phyloP scores from a whole-genome alignment of 1,140 invertebrate genomes.

The Drosophila sp. region DNA sequence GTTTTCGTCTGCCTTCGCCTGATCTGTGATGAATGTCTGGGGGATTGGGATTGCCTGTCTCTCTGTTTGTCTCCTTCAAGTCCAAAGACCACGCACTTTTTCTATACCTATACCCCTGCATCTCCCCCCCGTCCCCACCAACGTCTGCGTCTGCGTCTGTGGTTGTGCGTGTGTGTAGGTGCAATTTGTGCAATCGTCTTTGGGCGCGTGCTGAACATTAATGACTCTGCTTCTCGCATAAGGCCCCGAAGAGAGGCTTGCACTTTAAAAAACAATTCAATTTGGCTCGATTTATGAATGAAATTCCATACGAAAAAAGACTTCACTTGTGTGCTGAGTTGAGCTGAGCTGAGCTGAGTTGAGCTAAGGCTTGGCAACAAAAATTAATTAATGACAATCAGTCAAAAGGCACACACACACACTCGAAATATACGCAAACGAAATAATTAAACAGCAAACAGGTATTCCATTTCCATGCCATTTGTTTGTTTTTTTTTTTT shows the following conservation, averaged over 20 bases:
- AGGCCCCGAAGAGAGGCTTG: slow-evolving; percentile 51
- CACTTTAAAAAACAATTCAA: slow-evolving; percentile 80
- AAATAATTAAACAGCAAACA: slow-evolving; percentile 81
- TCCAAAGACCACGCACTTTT: slow-evolving; percentile 77
- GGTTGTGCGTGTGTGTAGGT: slow-evolving; percentile 60
- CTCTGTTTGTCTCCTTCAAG: slow-evolving; percentile 29
- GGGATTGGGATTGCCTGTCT: slow-evolving; percentile 38
- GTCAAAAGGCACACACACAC: slow-evolving; percentile 63
- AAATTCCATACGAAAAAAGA: slow-evolving; percentile 44
- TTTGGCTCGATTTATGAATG: slow-evolving; percentile 77
- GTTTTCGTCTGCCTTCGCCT: slow-evolving; percentile 21
- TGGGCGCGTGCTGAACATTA: slow-evolving; percentile 71
- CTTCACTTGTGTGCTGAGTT: not conserved
- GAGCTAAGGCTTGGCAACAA: slow-evolving; percentile 58
- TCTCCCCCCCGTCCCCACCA: not conserved
- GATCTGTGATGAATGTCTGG: slow-evolving; percentile 74
- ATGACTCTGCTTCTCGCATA: slow-evolving; percentile 51
- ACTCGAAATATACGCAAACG: slow-evolving; percentile 76
- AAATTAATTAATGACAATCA: slow-evolving; percentile 82
- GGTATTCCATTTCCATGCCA: slow-evolving; percentile 68
- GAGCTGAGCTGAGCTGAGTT: slow-evolving; percentile 15
- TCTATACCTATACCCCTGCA: slow-evolving; percentile 1
- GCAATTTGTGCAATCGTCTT: slow-evolving; percentile 79
- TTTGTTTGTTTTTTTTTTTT: slow-evolving; percentile 44
- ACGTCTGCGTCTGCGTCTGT: not conserved